phyloP scores from a whole-genome alignment of 2,113 vertebrate genomes.

The Petrocephalus zakoni region DNA sequence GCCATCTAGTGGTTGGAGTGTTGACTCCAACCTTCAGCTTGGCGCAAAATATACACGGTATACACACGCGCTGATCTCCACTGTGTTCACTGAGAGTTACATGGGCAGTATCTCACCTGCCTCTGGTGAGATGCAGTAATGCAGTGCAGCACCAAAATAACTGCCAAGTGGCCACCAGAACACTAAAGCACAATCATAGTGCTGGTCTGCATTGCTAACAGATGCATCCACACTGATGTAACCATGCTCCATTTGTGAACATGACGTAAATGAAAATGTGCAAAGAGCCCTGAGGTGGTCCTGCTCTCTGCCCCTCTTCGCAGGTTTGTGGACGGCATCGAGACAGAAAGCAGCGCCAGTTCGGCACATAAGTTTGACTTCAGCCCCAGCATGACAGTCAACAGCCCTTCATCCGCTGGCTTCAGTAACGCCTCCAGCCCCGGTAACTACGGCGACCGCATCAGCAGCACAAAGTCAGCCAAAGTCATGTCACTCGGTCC shows the following conservation, averaged over 20 bases:
- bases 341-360: constrained; percentile 54
- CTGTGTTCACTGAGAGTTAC: not conserved
- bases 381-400: constrained; percentile 46
- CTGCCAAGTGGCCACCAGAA: not conserved
- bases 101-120: not conserved
- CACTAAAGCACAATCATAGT: not conserved
- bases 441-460: not conserved
- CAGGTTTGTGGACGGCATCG: constrained; percentile 73
- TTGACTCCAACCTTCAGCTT: not conserved
- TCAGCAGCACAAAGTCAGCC: not conserved
- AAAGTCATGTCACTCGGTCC: not conserved
- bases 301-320: not conserved
- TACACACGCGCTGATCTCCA: not conserved
- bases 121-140: not conserved
- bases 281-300: not conserved
- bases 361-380: constrained; percentile 68
- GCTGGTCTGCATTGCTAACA: not conserved
- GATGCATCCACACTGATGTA: not conserved
- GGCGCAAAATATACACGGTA: not conserved
- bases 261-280: not conserved
- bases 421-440: constrained; percentile 37
- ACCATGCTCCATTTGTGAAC: not conserved
- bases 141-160: not conserved
- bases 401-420: constrained; percentile 43
- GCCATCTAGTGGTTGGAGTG: not conserved